These are phyloP conservation scores for Antheraea mylitta DNA, from an alignment of 1,140 invertebrate species.

Conservation along the genomic window DNA sequence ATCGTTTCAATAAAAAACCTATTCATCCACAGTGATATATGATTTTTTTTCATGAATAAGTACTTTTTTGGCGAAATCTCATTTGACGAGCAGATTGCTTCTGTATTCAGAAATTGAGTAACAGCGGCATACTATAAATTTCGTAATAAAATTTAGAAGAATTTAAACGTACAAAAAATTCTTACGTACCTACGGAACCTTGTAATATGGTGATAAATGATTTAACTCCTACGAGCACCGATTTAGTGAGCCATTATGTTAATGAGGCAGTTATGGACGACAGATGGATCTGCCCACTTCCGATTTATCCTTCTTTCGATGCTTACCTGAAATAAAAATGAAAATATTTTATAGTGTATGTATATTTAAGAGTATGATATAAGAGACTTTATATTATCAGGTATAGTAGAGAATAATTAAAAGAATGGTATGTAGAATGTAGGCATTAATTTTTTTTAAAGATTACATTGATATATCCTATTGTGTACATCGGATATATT, in stretches of 20 bases:
- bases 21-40: not conserved
- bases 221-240: slow-evolving; percentile 12
- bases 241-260: slow-evolving; percentile 11
- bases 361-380: not conserved
- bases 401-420: not conserved
- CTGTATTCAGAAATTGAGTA: not conserved
- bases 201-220: slow-evolving; percentile 9
- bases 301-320: slow-evolving; percentile 13
- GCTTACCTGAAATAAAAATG: slow-evolving; percentile 25
- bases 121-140: not conserved
- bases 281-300: slow-evolving; percentile 6
- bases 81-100: not conserved
- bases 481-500: slow-evolving; percentile 1
- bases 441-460: no score
- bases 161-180: not conserved
- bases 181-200: slow-evolving; percentile 6
- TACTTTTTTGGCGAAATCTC: not conserved
- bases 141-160: slow-evolving; percentile 1
- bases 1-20: not conserved
- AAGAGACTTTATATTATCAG: no score
- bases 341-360: not conserved
- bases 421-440: not conserved
- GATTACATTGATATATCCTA: no score
- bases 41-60: not conserved
- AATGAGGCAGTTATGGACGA: slow-evolving; percentile 13